Conservation (phyloP, 2,113 vertebrate genomes). For the Nothoprocta pentlandii region DNA sequence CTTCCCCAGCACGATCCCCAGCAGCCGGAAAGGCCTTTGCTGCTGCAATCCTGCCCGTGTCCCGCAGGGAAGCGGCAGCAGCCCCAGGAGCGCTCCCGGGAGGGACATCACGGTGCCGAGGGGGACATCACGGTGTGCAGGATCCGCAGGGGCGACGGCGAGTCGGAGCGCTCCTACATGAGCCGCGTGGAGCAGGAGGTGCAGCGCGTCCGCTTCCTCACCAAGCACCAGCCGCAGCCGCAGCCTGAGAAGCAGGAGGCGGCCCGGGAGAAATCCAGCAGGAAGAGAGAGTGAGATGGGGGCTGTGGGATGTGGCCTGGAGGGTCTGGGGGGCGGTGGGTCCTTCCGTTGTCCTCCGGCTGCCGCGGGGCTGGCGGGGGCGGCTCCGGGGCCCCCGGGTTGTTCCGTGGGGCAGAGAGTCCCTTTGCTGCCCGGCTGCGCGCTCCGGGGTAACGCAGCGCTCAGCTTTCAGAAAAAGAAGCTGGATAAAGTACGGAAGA, state of each 20-base stretch:
- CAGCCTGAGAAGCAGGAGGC: conserved; percentile 82
- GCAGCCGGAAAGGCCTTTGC: no score
- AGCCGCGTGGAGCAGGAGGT: conserved; percentile 88
- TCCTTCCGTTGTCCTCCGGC: neutral
- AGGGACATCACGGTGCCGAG: neutral
- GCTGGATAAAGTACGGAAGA: conserved; percentile 78
- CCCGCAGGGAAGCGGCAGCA: conserved; percentile 44
- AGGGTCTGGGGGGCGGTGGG: fast-evolving
- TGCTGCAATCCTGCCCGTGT: neutral
- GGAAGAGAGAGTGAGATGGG: conserved; percentile 87
- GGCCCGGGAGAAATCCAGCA: conserved; percentile 80
- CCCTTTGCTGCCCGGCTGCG: fast-evolving
- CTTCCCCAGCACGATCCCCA: fast-evolving
- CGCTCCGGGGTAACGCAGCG: fast-evolving
- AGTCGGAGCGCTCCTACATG: conserved; percentile 81
- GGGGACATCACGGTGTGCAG: conserved; percentile 80
- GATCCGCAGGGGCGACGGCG: conserved; percentile 81
- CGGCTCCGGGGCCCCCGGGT: neutral
- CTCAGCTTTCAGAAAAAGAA: conserved; percentile 82
- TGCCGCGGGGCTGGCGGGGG: neutral
- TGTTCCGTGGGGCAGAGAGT: fast-evolving
- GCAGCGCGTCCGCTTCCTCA: conserved; percentile 85
- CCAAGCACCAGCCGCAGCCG: conserved; percentile 83
- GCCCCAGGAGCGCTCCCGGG: neutral
- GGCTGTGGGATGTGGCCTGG: fast-evolving